A percentile compares a stretch with the other conserved stretches of the same genome.
Evolutionary conservation across 1,140 invertebrate genomes (phyloP).

Genomic region (Ips typographus): DNA sequence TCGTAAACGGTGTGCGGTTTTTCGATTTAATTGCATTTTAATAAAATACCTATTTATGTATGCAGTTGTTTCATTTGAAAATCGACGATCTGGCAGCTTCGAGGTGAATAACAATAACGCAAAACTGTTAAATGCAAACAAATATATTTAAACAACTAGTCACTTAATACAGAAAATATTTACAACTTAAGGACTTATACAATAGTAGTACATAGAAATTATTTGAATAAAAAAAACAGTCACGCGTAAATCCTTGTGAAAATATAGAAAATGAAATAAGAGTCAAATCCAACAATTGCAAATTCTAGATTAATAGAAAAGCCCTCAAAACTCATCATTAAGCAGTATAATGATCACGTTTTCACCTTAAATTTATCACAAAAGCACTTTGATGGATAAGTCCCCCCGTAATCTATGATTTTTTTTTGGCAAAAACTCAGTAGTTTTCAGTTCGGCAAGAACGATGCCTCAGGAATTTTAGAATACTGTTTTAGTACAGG

Average conservation of each 20-base stretch:
- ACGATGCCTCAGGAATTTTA: background rate
- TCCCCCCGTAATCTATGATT: slow-evolving; percentile 30
- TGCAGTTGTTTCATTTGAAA: background rate
- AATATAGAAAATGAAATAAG: too few relatives aligned
- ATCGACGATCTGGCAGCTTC: background rate
- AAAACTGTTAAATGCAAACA: slow-evolving; percentile 33
- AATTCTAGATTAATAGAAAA: too few relatives aligned
- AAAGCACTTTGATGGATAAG: slow-evolving; percentile 37
- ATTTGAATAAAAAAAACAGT: slow-evolving; percentile 29
- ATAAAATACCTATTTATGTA: slow-evolving; percentile 30
- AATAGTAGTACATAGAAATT: slow-evolving; percentile 28
- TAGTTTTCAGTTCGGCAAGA: slow-evolving; percentile 32
- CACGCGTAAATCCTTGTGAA: slow-evolving; percentile 4
- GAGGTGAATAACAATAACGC: background rate
- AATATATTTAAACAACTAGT: slow-evolving; percentile 37
- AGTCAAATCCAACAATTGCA: too few relatives aligned
- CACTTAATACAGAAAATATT: slow-evolving; percentile 34
- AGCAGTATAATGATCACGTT: background rate
- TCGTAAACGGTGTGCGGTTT: slow-evolving; percentile 20
- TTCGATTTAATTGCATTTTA: slow-evolving; percentile 23
- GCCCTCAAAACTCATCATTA: too few relatives aligned
- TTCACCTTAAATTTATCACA: slow-evolving; percentile 40
- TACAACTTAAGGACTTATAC: slow-evolving; percentile 35
- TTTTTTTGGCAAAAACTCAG: slow-evolving; percentile 38
- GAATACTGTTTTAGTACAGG: slow-evolving; percentile 1